Conservation (phyloP, 2,888 invertebrate genomes). For the Morinoia aosen region DNA sequence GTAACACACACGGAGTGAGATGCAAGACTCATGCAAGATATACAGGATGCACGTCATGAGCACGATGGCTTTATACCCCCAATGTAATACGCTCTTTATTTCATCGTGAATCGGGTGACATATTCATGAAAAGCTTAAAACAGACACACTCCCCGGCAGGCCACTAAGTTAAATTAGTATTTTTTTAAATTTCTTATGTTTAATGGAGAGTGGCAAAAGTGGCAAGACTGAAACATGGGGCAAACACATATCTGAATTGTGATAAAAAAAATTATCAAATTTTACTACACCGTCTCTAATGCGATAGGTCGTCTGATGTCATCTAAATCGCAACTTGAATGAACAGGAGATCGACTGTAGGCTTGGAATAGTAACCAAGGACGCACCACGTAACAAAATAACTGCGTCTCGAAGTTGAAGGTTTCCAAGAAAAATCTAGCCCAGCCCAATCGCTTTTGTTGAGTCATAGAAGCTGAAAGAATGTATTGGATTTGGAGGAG, state of each 20-base stretch:
- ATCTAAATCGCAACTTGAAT: background rate
- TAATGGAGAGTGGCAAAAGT: background rate
- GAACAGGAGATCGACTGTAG: background rate
- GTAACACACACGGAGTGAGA: constrained; percentile 35
- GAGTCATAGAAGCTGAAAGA: background rate
- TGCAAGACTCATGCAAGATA: constrained; percentile 21
- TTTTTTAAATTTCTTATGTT: background rate
- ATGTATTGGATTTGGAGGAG: background rate
- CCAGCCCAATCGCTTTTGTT: background rate
- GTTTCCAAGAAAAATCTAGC: background rate
- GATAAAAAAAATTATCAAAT: background rate
- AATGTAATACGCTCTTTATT: background rate
- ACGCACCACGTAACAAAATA: background rate
- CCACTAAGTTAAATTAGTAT: background rate
- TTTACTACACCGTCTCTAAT: background rate
- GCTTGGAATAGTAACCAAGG: background rate
- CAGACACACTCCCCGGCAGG: background rate
- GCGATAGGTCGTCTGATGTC: too few species aligned
- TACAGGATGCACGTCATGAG: constrained; percentile 5
- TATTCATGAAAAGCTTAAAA: background rate
- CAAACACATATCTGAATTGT: background rate
- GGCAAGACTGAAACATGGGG: background rate
- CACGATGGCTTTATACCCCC: background rate
- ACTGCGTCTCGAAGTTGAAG: background rate
- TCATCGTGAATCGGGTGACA: background rate